Conservation (phyloP, 2,113 vertebrate genomes). For the Myiopsitta monachus region DNA sequence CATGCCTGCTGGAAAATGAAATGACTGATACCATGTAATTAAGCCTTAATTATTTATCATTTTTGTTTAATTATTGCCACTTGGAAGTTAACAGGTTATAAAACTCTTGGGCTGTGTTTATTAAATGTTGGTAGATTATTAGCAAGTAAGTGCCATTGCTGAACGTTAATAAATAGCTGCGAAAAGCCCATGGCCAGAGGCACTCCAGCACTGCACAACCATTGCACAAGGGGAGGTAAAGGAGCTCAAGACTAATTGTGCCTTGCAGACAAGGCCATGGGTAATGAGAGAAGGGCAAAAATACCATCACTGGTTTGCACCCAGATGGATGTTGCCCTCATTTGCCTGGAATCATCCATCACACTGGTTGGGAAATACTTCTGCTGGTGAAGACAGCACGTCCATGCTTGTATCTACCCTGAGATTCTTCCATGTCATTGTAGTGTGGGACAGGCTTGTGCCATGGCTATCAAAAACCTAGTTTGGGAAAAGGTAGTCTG, state of each 20-base stretch:
- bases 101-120: constrained; percentile 80
- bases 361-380: background rate
- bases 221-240: background rate
- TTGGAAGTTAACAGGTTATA: constrained; percentile 80
- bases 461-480: fast-evolving
- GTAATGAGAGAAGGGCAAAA: background rate
- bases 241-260: constrained; percentile 10
- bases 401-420: background rate
- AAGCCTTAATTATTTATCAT: constrained; percentile 84
- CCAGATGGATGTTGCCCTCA: background rate
- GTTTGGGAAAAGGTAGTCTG: background rate
- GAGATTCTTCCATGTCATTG: background rate
- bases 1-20: constrained; percentile 68
- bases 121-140: constrained; percentile 75
- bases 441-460: background rate
- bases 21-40: constrained; percentile 79
- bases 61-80: constrained; percentile 82
- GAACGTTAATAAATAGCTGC: constrained; percentile 59
- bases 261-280: background rate
- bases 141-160: constrained; percentile 57
- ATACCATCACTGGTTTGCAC: background rate
- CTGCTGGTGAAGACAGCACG: fast-evolving
- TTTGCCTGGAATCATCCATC: background rate
- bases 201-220: background rate
- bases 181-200: constrained; percentile 41